Evolutionary conservation across 2,113 vertebrate genomes (phyloP), one percentile per base, ranked within the genome.

Genomic region (Bubo scandiacus): DNA sequence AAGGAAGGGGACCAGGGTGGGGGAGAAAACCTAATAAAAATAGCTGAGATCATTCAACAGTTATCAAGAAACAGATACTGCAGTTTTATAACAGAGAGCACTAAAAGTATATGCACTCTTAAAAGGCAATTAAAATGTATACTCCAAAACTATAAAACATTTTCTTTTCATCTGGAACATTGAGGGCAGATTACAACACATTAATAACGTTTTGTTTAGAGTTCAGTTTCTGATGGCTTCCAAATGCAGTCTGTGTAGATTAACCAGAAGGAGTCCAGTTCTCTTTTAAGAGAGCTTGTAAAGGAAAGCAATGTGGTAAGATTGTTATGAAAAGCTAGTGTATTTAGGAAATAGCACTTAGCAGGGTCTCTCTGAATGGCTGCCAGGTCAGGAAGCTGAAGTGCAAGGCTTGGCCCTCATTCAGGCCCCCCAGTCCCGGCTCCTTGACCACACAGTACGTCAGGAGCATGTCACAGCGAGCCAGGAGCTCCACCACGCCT

Each of bases 181-280:
- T 98, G 98, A 98, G 98, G 98, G 98, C 98, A 99, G 99, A 99
- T 99, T 99, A 99, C 98, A 98, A 98, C 98, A 98, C 98, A 98
- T 99, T 98, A 98, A 98, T 98, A 99, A 98, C 97, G 97, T 98
- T 99, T 99, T 99, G 99, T 99, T 99, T 99, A 99, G 98, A 98
- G 98, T 98, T 98, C 98, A 98, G 98, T 99, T 99, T 99, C 98
- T 99, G 99, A 99, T 99, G 98, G 98, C 98, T 99, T 98, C 98
- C 99, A 98, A 98, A 99, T 98, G 98, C 98, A 98, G 99, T 98
- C 98, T 98, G 97, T 98, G 98, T 98, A 98, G 98, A 99, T 99
- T 99, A 98, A 98, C 98, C 98, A 98, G 98, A 98, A 98, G 97
- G 98, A 98, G 97, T 97, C 98, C 98, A 98, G 98, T 98, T 98